Conservation (phyloP, 2,888 invertebrate genomes). For the Cylindroiulus punctatus region DNA sequence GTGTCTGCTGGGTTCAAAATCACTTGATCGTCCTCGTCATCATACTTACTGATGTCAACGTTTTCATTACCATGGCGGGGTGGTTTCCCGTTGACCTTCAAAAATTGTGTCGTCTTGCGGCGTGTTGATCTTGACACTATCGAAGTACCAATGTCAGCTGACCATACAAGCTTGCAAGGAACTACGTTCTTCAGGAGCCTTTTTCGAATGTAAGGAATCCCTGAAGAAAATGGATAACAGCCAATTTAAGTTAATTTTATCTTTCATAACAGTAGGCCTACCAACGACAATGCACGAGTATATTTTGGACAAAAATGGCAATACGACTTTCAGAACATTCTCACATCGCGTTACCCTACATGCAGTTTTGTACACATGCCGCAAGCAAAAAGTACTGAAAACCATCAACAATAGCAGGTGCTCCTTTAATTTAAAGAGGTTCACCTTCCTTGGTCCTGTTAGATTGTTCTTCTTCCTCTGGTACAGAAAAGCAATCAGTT, state of each 20-base stretch:
- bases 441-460: background rate
- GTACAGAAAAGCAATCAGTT: background rate
- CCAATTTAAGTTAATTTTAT: no score
- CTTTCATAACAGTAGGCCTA: no score
- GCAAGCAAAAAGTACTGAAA: no score
- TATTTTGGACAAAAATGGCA: no score
- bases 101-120: background rate
- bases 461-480: background rate
- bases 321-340: no score
- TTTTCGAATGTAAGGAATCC: background rate
- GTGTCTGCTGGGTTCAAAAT: slow-evolving; percentile 1
- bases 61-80: background rate
- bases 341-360: no score
- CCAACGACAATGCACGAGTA: no score
- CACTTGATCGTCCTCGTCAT: background rate
- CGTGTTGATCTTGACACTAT: background rate
- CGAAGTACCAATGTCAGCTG: background rate
- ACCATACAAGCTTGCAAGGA: background rate
- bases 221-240: background rate
- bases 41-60: background rate
- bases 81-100: background rate
- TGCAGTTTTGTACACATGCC: no score
- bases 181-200: background rate
- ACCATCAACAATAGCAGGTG: no score
- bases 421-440: no score